phyloP scores from a whole-genome alignment of 2,113 vertebrate genomes.

The Muntiacus muntjak region DNA sequence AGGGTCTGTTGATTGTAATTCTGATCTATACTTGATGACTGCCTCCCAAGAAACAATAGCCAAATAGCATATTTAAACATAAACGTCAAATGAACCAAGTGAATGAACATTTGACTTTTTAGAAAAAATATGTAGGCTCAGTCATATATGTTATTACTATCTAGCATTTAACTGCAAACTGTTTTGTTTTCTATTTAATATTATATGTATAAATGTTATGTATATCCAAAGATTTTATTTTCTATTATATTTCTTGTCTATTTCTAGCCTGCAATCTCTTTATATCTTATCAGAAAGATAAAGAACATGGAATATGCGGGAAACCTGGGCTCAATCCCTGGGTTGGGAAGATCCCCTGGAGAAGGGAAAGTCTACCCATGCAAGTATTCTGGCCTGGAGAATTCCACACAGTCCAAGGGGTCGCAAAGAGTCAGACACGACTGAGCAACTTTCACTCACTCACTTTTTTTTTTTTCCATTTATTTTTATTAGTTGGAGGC shows the following conservation, averaged over 20 bases:
- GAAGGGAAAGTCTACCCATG: not conserved
- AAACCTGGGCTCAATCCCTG: not conserved
- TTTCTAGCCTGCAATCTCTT: not conserved
- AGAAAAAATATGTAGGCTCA: not conserved
- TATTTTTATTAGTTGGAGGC: too few relatives aligned
- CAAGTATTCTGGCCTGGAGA: not conserved
- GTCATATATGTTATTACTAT: not conserved
- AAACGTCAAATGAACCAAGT: not conserved
- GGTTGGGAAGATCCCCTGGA: not conserved
- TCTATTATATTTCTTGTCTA: not conserved
- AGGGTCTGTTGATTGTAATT: not conserved
- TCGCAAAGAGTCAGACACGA: not conserved
- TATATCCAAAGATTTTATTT: not conserved
- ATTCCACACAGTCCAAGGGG: not conserved
- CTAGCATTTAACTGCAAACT: not conserved
- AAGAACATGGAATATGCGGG: not conserved
- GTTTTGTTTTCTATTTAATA: constrained; percentile 20
- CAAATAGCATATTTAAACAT: not conserved
- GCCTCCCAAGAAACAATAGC: not conserved
- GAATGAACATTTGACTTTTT: constrained; percentile 14
- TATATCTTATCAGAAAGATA: not conserved
- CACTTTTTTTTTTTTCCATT: too few relatives aligned
- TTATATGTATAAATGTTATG: not conserved
- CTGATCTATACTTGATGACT: not conserved
- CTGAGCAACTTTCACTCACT: not conserved